Percentiles rank a stretch among this genome's conserved stretches.
phyloP scores from a whole-genome alignment of 2,113 vertebrate genomes.

The Etia nguti region DNA sequence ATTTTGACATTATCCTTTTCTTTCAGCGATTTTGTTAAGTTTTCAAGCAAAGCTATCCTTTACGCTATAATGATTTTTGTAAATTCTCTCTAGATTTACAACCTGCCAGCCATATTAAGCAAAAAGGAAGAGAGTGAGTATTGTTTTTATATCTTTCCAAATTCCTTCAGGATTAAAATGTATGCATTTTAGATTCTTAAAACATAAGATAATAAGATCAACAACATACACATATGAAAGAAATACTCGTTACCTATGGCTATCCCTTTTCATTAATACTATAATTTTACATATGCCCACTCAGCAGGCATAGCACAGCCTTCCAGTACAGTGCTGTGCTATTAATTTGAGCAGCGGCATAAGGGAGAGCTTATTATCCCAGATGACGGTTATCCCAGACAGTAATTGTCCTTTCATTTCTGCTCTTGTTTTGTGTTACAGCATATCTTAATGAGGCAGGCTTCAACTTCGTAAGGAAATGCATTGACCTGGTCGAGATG shows the following conservation, averaged over 20 bases:
- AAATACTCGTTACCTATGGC: background rate
- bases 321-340: constrained; percentile 23
- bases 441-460: constrained; percentile 94
- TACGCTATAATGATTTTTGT: background rate
- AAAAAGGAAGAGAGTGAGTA: constrained; percentile 98
- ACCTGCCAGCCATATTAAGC: constrained; percentile 89
- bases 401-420: constrained; percentile 19
- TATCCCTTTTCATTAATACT: constrained; percentile 31
- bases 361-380: constrained; percentile 37
- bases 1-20: background rate
- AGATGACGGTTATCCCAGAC: constrained; percentile 12
- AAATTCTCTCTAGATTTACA: constrained; percentile 84
- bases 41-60: background rate
- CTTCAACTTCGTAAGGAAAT: constrained; percentile 94
- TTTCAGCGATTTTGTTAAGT: background rate
- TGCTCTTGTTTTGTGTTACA: constrained; percentile 57
- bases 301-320: constrained; percentile 30
- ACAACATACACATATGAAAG: background rate
- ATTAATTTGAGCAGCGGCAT: constrained; percentile 31
- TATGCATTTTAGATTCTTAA: background rate
- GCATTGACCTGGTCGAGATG: constrained; percentile 88
- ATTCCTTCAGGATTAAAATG: background rate
- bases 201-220: background rate
- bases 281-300: constrained; percentile 45
- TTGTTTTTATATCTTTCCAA: background rate